Evolutionary conservation across 1,140 invertebrate species (phyloP).

Genomic region (Pachypsylla venusta): DNA sequence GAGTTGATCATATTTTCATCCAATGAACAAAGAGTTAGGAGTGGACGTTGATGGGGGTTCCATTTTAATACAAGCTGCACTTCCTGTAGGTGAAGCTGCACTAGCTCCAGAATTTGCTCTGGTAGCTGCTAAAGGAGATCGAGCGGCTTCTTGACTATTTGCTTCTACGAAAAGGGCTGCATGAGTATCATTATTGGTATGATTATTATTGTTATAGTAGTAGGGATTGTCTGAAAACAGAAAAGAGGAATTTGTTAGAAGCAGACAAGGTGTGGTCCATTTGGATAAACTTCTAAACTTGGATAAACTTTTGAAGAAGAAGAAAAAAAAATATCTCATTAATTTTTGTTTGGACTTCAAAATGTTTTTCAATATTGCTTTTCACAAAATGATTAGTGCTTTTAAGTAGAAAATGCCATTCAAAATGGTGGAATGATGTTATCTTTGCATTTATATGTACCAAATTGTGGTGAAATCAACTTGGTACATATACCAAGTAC

Average conservation of each 20-base stretch:
- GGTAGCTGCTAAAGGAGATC: constrained; percentile 50
- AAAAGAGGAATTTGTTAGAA: constrained; percentile 12
- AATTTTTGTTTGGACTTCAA: neutral
- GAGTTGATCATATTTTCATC: neutral
- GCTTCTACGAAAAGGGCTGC: constrained; percentile 21
- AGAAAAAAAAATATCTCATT: neutral
- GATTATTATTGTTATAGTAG: constrained; percentile 44
- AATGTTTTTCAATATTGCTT: too few relatives aligned
- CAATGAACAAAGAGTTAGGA: neutral
- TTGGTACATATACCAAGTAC: too few relatives aligned
- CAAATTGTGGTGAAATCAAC: too few relatives aligned
- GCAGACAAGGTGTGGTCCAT: neutral
- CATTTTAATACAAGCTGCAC: constrained; percentile 33
- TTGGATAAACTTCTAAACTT: neutral
- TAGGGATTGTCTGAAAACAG: constrained; percentile 26
- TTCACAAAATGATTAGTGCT: too few relatives aligned
- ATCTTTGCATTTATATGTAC: too few relatives aligned
- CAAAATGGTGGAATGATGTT: too few relatives aligned
- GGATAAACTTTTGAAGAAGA: neutral
- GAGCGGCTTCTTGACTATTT: constrained; percentile 31
- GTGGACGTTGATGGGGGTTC: neutral
- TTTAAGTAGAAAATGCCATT: too few relatives aligned
- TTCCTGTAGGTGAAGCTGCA: constrained; percentile 52
- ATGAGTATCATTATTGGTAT: constrained; percentile 31
- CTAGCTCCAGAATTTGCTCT: constrained; percentile 50